Evolutionary conservation across 2,113 vertebrate genomes (phyloP), one percentile per base, ranked within the genome.

Genomic region (Microtus richardsoni): DNA sequence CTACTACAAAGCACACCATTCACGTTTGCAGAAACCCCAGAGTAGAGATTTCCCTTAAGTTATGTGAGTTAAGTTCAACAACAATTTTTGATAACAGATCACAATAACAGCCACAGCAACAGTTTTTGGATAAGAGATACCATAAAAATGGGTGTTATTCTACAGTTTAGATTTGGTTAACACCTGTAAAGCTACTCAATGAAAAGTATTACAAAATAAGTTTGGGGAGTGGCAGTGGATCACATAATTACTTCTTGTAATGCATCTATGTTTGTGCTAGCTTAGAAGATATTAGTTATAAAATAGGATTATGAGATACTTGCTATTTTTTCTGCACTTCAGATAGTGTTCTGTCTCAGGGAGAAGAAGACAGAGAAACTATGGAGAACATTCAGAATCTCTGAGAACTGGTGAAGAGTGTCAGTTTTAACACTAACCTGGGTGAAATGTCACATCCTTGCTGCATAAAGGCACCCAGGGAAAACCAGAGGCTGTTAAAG

Each of bases 401-500:
- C 22, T 12, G 58, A 49, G 62, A 54, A 95, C 62, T 13, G 2
- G 30, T 33, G 74, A 95, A 47, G 93, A 97, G 93, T 33, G 86
- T 96, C 95, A 93, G 91, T 97, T 98, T 97, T 96, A 96, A 96
- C 97, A 99, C 99, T 98, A 98, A 99, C 99, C 99, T 99, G 97
- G 99, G 99, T 68, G 99, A 99, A 98, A 99, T 99, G 98, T 99
- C 99, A 95, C 99, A 99, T 98, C 99, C 99, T 98, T 99, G 99
- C 97, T 99, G 99, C 99, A 99, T 99, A 98, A 99, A 99, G 91
- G 99, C 99, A 97, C 99, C 99, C 98, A 99, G 99, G 92, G 99
- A 99, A 98, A 99, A 99, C 99, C 99, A 99, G 95, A 99, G 99
- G 95, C 99, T 99, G 99, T 99, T 99, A 98, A 99, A 99, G 98